Evolutionary conservation across 1,140 invertebrate genomes (phyloP).

Genomic region (Drosophila sechellia): DNA sequence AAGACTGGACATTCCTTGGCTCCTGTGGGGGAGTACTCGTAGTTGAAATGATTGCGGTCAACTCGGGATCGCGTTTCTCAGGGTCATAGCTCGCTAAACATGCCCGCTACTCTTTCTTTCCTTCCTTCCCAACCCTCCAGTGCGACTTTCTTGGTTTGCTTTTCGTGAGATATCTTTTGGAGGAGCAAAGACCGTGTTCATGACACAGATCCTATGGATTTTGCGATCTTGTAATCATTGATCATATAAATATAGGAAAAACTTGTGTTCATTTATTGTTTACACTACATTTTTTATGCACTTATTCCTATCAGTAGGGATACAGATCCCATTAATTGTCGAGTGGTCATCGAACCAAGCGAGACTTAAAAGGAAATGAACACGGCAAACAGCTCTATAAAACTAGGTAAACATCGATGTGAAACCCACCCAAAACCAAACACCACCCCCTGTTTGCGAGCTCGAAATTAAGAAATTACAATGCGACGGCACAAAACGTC

Average conservation of each 20-base stretch:
- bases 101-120: neutral
- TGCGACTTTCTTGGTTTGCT: neutral
- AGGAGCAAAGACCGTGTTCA: too few relatives aligned
- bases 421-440: constrained; percentile 9
- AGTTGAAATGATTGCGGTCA: constrained; percentile 74
- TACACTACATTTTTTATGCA: too few relatives aligned
- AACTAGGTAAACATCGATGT: constrained; percentile 16
- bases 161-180: neutral
- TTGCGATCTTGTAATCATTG: too few relatives aligned
- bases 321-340: neutral
- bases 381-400: constrained; percentile 4
- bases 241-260: too few relatives aligned
- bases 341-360: neutral
- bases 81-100: constrained; percentile 72
- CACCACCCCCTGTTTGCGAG: constrained; percentile 14
- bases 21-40: constrained; percentile 42
- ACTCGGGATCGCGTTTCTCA: constrained; percentile 56
- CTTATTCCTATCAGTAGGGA: neutral
- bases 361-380: neutral
- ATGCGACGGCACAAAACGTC: constrained; percentile 23
- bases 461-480: constrained; percentile 54
- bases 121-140: neutral
- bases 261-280: too few relatives aligned
- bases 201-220: too few relatives aligned
- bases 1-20: constrained; percentile 3